These are phyloP conservation scores for Dolichoris vasculosae DNA, from an alignment of 1,140 invertebrate species.

Conservation along the genomic window DNA sequence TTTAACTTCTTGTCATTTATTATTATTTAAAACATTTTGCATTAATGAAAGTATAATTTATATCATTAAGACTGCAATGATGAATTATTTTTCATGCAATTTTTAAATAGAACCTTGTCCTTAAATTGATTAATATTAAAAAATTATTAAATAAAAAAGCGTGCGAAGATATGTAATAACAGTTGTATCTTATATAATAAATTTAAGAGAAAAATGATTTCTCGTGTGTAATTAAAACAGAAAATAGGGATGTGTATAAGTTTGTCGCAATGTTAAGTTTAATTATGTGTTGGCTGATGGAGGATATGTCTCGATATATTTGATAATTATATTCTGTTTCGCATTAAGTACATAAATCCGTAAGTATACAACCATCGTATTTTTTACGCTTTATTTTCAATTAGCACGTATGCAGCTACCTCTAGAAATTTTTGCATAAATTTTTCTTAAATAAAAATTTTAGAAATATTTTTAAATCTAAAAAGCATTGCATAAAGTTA, in stretches of 20 bases:
- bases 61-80: neutral
- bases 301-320: neutral
- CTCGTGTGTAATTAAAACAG: neutral
- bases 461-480: too few species aligned
- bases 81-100: too few species aligned
- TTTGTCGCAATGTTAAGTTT: neutral
- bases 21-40: neutral
- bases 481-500: too few species aligned
- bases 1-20: neutral
- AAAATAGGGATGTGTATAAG: neutral
- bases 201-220: neutral
- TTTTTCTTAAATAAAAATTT: too few species aligned
- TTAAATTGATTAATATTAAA: neutral
- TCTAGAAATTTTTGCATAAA: too few species aligned
- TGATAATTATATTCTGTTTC: neutral
- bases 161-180: neutral
- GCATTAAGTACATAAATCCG: neutral
- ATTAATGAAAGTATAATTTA: too few species aligned
- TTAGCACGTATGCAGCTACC: neutral
- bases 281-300: neutral
- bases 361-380: neutral
- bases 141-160: neutral
- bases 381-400: neutral
- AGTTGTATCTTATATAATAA: neutral
- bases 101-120: too few species aligned